Conservation (phyloP, 2,888 invertebrate genomes). For the Dryobota labecula region DNA sequence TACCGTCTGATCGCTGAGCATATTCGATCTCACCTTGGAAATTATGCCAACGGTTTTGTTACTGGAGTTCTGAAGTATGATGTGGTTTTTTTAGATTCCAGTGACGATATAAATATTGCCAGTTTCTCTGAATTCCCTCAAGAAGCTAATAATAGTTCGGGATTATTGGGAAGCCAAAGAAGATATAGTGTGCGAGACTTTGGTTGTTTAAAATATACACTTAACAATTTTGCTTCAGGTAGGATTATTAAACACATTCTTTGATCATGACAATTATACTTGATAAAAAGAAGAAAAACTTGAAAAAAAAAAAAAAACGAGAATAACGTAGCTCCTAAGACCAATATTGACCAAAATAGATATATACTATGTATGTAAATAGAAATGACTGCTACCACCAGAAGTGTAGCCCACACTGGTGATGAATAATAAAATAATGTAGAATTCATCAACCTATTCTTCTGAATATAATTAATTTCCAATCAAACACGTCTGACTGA, state of each 20-base stretch:
- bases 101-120: background rate
- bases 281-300: too few relatives aligned
- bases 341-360: too few relatives aligned
- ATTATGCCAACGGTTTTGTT: slow-evolving; percentile 10
- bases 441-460: background rate
- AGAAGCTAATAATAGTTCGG: background rate
- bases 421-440: background rate
- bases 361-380: background rate
- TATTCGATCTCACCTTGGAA: slow-evolving; percentile 32
- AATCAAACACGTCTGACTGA: background rate
- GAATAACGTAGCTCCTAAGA: too few relatives aligned
- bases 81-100: background rate
- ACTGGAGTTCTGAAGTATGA: slow-evolving; percentile 1
- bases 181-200: background rate
- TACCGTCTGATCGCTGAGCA: slow-evolving; percentile 6
- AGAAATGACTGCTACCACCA: background rate
- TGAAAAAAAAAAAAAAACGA: too few relatives aligned
- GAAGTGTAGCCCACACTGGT: background rate
- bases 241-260: background rate
- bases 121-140: background rate
- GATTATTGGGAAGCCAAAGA: background rate
- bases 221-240: background rate
- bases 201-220: background rate
- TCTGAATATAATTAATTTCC: slow-evolving; percentile 8
- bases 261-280: too few relatives aligned